Conservation (phyloP, 2,888 invertebrate genomes). For the Dromius quadrimaculatus region DNA sequence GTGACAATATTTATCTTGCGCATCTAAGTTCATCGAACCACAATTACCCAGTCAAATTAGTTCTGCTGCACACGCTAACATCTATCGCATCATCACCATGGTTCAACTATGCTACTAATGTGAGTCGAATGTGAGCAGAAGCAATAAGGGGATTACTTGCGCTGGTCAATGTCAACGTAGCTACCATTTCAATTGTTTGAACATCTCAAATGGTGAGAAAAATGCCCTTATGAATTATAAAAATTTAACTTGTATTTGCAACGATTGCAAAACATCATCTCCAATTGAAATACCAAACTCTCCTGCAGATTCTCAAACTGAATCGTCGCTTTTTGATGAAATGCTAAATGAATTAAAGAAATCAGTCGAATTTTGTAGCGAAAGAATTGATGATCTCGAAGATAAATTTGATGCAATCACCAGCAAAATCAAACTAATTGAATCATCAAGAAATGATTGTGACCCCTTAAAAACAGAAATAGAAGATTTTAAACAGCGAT, state of each 20-base stretch:
- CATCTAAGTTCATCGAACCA: neutral
- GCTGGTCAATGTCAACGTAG: neutral
- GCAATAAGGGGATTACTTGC: neutral
- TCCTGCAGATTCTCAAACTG: neutral
- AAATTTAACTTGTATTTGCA: neutral
- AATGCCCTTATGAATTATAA: neutral
- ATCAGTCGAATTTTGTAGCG: neutral
- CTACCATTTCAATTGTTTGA: neutral
- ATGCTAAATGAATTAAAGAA: neutral
- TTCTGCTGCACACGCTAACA: too few species aligned
- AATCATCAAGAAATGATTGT: neutral
- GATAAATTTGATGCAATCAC: neutral
- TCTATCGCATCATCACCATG: too few species aligned
- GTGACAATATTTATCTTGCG: neutral
- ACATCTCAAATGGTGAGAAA: neutral
- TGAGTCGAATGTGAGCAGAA: neutral
- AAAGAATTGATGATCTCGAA: neutral
- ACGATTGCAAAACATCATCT: neutral
- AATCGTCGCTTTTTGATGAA: neutral
- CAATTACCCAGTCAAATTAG: neutral
- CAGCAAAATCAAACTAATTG: neutral
- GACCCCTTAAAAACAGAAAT: neutral
- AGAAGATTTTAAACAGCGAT: neutral
- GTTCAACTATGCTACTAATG: neutral
- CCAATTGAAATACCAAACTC: neutral